Base-by-base conservation (phyloP, 2,888 invertebrate genomes). In the Microctonus brassicae region DNA sequence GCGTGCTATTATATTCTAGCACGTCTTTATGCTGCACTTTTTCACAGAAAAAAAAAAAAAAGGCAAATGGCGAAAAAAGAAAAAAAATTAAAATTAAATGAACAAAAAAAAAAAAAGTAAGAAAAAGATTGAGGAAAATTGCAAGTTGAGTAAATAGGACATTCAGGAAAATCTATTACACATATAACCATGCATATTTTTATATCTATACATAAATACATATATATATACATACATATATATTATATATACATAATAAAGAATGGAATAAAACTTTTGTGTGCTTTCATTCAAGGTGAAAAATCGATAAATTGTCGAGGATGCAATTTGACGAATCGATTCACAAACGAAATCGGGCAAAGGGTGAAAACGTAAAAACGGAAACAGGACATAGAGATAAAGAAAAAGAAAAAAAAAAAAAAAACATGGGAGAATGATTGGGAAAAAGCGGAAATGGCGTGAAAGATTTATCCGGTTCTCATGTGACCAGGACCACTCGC, bases 221-320 rank as follows among this genome's bases (percentile, higher is more conserved):
- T 26, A 57, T 10, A 26, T n/a, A 29, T 29, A 29, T 29, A 29
- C 29, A 29, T 29, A 29, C 7, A 29, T 29, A 29, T 29, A 7
- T 29, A 29, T 29, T 29, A 29, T n/a, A n/a, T n/a, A n/a, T n/a
- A n/a, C n/a, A n/a, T n/a, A n/a, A n/a, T n/a, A 55, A 22, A 2
- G 57, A 13, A 57, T 29, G 13, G n/a, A 29, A 57, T 26, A n/a
- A 24, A 57, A 24, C 13, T 24, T 29, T 57, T 29, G 10, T 57
- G 26, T 57, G 47, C 47, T 17, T 17, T 47, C 9, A 13, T 13
- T 57, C 57, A 57, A 22, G 26, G n/a, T 29, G 57, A 26, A 57
- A 57, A 57, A 57, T 57, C 57, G 57, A 57, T 57, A n/a, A 57
- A 29, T 57, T n/a, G n/a, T 57, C 4, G n/a, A 57, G 26, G 57